Base-by-base conservation (phyloP, 2,888 invertebrate species). In the Leptopilina myrica region DNA sequence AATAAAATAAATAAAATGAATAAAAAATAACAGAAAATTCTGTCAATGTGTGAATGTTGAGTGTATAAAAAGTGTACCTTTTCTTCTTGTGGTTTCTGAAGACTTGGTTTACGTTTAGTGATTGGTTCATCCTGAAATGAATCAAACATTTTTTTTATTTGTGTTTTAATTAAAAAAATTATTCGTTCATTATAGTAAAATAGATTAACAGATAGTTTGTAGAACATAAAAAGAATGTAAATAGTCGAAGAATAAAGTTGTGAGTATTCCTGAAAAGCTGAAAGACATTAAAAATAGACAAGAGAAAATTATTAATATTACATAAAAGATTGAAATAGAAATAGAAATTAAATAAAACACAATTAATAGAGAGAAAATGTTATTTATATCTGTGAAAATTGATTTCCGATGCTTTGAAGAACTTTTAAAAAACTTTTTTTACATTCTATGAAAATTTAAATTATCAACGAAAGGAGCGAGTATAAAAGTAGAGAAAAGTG, bases 51-150 rank as follows among this genome's bases (percentile, higher is more conserved):
- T 79, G 40, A 66, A 33, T 69, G 79, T 73, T 64, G 46, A 49
- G 49, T 49, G 12, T 49, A 49, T 12, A 14, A 53, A 62, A 26
- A 69, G 80, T 84, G 83, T 87, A 87, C 87, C 86, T 87, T 87
- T 40, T 79, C 80, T 78, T 84, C 84, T 64, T 85, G 80, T 62
- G 85, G 81, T 84, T 85, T 79, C n/a, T 76, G 64, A 62, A 81
- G 75, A 65, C 66, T 77, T 40, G 77, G 8, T 79, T 77, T 81
- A 20, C 73, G 76, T 80, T 78, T 80, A 15, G 78, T 65, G 46
- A 76, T 75, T 69, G 76, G 64, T 78, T 69, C 76, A 69, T 81
- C 81, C 80, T 83, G 80, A 78, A 79, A 76, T 43, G 56, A 56
- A 9, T 56, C 56, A 75, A 66, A 73, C 53, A 56, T 67, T 20